Base-by-base conservation (phyloP, 2,888 invertebrate species). In the Pristionchus entomophagus region DNA sequence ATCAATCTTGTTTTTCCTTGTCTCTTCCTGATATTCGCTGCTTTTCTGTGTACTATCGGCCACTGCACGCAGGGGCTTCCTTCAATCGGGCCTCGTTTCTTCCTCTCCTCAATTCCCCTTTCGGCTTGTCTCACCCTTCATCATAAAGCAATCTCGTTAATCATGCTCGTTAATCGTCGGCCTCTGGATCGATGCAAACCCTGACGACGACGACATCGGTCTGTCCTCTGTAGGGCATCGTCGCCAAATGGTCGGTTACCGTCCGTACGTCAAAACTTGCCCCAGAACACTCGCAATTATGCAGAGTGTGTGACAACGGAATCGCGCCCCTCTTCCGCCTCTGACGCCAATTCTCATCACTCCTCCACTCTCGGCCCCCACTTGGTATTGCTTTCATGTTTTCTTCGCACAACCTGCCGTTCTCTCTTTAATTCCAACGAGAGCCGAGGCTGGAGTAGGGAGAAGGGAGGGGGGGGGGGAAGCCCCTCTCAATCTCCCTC, bases 1-100 rank as follows among this genome's bases (percentile, higher is more conserved):
- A 73, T 73, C 73, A 73, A 73, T 73, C 73, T 17, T n/a, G n/a
- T n/a, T 10, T 45, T 45, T 45, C 45, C n/a, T n/a, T n/a, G n/a
- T 14, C 45, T 6, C 45, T 45, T 45, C 45, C 45, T 45, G 45
- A 45, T 45, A 45, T 45, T 45, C n/a, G n/a, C n/a, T 35, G 19
- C 10, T 32, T 35, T 45, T 73, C 73, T 73, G 73, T 73, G 38
- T 73, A 45, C 73, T 45, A 19, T 8, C 73, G 26, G n/a, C 2
- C 41, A 14, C 19, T 26, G 8, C 38, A 26, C 26, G 38, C 45
- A 10, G n/a, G 73, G 26, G 38, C 38, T 41, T 73, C 26, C 12
- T 41, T 56, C 56, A 41, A 65, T 35, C 32, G 32, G 8, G 22
- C 19, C 1, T 65, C 12, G 14, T 29, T 65, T 29, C 62, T 32